phyloP scores from a whole-genome alignment of 2,797 vertebrate species.

The Capromys pilorides region DNA sequence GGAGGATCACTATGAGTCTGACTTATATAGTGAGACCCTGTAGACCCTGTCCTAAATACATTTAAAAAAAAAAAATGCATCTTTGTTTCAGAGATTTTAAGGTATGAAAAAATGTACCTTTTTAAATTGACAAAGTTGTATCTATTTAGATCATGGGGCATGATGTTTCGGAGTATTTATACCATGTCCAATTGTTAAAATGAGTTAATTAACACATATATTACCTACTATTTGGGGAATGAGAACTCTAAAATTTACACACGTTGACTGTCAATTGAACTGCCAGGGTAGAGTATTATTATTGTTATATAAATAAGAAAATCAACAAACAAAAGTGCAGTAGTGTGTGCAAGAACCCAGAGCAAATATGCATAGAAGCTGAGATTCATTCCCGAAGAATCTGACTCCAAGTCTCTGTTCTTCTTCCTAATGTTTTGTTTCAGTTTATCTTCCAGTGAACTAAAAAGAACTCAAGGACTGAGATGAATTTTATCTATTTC shows the following conservation, averaged over 20 bases:
- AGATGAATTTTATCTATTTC: conserved; percentile 56
- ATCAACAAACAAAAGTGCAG: not conserved
- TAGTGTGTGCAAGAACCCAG: not conserved
- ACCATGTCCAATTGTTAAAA: not conserved
- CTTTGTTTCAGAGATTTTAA: conserved; percentile 58
- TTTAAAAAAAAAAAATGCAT: not conserved
- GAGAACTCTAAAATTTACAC: not conserved
- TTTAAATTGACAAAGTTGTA: not conserved
- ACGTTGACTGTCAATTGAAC: not conserved
- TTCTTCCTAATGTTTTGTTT: not conserved
- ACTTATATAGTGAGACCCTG: too few species aligned
- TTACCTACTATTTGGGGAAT: not conserved
- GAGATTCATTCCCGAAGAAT: not conserved
- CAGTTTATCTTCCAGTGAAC: not conserved
- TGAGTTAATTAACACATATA: not conserved
- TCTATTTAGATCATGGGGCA: not conserved
- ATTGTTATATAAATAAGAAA: conserved; percentile 17
- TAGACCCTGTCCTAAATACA: too few species aligned
- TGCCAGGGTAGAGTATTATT: not conserved
- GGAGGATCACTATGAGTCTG: too few species aligned
- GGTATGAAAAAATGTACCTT: not conserved
- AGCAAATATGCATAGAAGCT: not conserved
- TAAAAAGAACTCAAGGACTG: not conserved
- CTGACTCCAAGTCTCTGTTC: not conserved
- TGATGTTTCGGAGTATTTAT: not conserved